phyloP scores from a whole-genome alignment of 2,888 invertebrate species.

The Teleogryllus oceanicus region DNA sequence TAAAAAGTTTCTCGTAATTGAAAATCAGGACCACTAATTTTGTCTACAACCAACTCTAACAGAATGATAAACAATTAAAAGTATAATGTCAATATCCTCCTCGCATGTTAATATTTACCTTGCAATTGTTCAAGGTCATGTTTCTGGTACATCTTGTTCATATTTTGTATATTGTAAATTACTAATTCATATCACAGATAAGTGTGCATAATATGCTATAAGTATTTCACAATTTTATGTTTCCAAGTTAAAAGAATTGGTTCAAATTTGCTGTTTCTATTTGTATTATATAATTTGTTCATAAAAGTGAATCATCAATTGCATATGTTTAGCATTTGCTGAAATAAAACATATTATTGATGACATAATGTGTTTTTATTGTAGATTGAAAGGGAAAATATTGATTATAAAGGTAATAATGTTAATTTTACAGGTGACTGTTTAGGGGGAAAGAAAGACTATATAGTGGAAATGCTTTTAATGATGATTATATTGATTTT shows the following conservation, averaged over 20 bases:
- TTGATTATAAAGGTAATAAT: too few species aligned
- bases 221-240: neutral
- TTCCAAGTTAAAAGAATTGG: neutral
- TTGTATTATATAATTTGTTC: slow-evolving; percentile 18
- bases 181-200: slow-evolving; percentile 18
- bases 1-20: too few species aligned
- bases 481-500: too few species aligned
- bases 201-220: slow-evolving; percentile 18
- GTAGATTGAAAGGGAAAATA: too few species aligned
- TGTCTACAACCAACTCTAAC: too few species aligned
- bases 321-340: neutral
- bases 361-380: neutral
- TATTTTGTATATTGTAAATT: slow-evolving; percentile 2
- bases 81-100: neutral
- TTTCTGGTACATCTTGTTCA: slow-evolving; percentile 18
- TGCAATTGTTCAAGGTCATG: neutral
- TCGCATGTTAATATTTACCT: too few species aligned
- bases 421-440: too few species aligned
- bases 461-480: too few species aligned
- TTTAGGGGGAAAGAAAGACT: too few species aligned
- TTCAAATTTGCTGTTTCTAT: slow-evolving; percentile 10
- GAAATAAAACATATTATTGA: slow-evolving; percentile 3
- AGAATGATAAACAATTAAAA: neutral
- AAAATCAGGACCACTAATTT: too few species aligned
- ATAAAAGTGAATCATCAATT: neutral